Base-by-base conservation (phyloP, 2,113 vertebrate species). In the Labeo catla region DNA sequence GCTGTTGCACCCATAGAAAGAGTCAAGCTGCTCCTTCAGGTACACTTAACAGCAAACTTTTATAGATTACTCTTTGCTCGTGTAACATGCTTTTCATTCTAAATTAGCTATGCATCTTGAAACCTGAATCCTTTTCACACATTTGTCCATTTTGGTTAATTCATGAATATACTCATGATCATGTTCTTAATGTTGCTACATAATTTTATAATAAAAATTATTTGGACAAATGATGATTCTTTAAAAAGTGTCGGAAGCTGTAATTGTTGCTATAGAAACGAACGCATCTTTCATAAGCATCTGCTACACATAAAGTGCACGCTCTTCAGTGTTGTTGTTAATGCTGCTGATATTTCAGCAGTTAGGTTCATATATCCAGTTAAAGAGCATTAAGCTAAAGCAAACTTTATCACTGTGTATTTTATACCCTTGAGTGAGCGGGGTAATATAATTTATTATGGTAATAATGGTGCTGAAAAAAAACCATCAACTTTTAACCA, bases 1-100 rank as follows among this genome's bases (percentile, higher is more conserved):
- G 93, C 97, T 0, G 96, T 98, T 54, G 97, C 96, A 1, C 97
- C 96, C 8, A 96, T 97, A 47, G 96, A 98, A 92, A 94, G 96
- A 87, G 96, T 98, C 84, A 98, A 98, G 92, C 95, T 95, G 72
- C 94, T 95, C 89, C 94, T 95, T 89, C 94, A 95, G 95, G 94
- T 95, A 92, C 89, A 34, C 16, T 52, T 74, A 23, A 47, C 9
- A 47, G 16, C 66, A 39, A 39, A 70, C 3, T 16, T 16, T 2
- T 2, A 21, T 72, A 72, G 28, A 68, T 43, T 43, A 43, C 34
- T 16, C 15, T 70, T 16, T 8, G 6, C 8, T 39, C 15, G 4
- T 36, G 36, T 8, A 68, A 16, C 36, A 39, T 39, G 36, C 16
- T 8, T 72, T 21, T 1, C 13, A 19, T 43, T 21, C 1, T 72